Evolutionary conservation across 64 coral and sea anemone genomes (phyloP).

Genomic region (Pachyseris speciosa): DNA sequence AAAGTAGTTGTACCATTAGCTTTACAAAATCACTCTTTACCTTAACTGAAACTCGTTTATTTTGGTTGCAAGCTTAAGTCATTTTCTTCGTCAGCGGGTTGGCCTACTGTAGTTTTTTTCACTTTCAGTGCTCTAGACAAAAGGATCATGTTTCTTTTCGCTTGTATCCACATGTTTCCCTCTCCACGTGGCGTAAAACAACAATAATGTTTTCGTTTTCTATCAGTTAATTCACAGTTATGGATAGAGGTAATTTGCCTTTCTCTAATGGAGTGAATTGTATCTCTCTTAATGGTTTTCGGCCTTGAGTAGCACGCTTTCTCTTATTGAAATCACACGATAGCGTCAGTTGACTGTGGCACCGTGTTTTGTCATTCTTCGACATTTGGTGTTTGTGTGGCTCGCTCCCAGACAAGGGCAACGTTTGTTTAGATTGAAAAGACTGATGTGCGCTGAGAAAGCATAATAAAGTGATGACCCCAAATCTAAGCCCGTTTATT

Average conservation of each 20-base stretch:
- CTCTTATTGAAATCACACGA: too few relatives aligned
- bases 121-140: background rate
- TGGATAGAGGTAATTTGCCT: background rate
- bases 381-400: background rate
- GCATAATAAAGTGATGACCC: background rate
- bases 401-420: background rate
- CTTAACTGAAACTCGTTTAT: too few relatives aligned
- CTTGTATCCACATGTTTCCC: conserved; percentile 12
- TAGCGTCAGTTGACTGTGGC: too few relatives aligned
- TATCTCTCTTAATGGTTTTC: too few relatives aligned
- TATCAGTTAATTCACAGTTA: background rate
- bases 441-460: background rate
- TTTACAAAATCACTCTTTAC: too few relatives aligned
- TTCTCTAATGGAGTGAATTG: background rate
- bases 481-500: background rate
- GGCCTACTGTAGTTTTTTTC: background rate
- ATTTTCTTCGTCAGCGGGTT: too few relatives aligned
- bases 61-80: too few relatives aligned
- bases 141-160: background rate
- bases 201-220: background rate
- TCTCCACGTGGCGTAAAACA: conserved; percentile 10
- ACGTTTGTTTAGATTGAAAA: background rate
- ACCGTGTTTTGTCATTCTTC: too few relatives aligned
- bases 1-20: too few relatives aligned
- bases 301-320: too few relatives aligned